Evolutionary conservation across 2,797 vertebrate species (phyloP).

Genomic region (Todus mexicanus): DNA sequence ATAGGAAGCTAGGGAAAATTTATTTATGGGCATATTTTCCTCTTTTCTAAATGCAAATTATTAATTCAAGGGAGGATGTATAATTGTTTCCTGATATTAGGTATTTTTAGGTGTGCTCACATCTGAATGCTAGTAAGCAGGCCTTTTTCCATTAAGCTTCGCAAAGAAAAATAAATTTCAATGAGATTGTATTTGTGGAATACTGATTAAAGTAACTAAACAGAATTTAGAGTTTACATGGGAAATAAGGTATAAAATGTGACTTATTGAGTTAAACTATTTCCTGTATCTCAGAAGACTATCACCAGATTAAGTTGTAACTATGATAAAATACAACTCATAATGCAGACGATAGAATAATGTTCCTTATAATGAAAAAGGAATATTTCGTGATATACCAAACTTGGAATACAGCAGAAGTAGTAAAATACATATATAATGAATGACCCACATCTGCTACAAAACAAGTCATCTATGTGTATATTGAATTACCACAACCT

Average conservation of each 20-base stretch:
- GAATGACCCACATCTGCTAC: background rate
- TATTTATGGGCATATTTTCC: constrained; percentile 10
- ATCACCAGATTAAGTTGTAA: background rate
- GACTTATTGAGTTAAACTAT: background rate
- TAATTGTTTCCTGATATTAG: constrained; percentile 50
- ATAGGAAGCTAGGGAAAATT: background rate
- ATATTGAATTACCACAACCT: background rate
- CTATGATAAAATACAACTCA: background rate
- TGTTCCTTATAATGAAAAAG: background rate
- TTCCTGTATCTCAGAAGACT: background rate
- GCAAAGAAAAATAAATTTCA: constrained; percentile 45
- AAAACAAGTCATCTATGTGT: background rate
- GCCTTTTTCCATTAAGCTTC: constrained; percentile 16
- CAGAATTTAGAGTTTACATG: constrained; percentile 3
- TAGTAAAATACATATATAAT: background rate
- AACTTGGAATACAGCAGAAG: background rate
- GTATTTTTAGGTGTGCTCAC: constrained; percentile 35
- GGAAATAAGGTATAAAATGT: background rate
- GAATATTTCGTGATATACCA: background rate
- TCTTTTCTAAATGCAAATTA: constrained; percentile 39
- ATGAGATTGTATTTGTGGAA: constrained; percentile 28
- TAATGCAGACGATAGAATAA: background rate
- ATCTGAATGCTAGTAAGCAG: background rate
- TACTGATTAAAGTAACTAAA: constrained; percentile 30
- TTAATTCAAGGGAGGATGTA: constrained; percentile 37